Conservation (phyloP, 2,888 invertebrate species). For the Silvanus unidentatus region DNA sequence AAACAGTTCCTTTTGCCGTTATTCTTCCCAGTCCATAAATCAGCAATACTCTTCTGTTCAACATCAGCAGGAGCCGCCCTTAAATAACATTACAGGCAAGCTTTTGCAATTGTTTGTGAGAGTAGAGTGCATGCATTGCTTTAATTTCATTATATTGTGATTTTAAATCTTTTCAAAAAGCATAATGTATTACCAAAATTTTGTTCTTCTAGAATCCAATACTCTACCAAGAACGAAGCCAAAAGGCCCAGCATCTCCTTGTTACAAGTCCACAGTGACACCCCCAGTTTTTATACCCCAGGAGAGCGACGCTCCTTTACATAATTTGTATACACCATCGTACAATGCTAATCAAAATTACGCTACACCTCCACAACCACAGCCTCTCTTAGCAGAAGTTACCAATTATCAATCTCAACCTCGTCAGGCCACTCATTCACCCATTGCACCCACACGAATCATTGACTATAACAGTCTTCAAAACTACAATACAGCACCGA, state of each 20-base stretch:
- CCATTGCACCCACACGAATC: constrained; percentile 27
- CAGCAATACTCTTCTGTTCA: constrained; percentile 18
- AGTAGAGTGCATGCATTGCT: not conserved
- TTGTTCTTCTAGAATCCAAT: constrained; percentile 32
- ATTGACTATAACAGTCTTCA: constrained; percentile 35
- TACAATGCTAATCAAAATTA: constrained; percentile 24
- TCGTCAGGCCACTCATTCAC: constrained; percentile 11
- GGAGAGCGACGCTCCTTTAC: constrained; percentile 31
- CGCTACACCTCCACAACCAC: constrained; percentile 11
- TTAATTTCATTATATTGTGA: not conserved
- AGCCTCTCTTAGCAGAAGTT: constrained; percentile 12
- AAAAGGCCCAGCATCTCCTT: constrained; percentile 31
- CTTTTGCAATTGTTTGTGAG: constrained; percentile 10
- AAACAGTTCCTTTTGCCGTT: constrained; percentile 43
- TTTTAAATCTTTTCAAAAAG: too few relatives aligned
- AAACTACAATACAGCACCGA: constrained; percentile 78
- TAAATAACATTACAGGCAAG: constrained; percentile 24
- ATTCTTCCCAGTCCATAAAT: constrained; percentile 25
- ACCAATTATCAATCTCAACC: constrained; percentile 7
- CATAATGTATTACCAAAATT: too few relatives aligned
- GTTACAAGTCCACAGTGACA: constrained; percentile 33
- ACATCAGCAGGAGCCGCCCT: constrained; percentile 12
- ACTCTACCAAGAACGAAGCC: constrained; percentile 34
- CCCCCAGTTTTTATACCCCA: constrained; percentile 38
- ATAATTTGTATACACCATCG: constrained; percentile 22